Base-by-base conservation (phyloP, 2,797 vertebrate species). In the Sphenodon punctatus region DNA sequence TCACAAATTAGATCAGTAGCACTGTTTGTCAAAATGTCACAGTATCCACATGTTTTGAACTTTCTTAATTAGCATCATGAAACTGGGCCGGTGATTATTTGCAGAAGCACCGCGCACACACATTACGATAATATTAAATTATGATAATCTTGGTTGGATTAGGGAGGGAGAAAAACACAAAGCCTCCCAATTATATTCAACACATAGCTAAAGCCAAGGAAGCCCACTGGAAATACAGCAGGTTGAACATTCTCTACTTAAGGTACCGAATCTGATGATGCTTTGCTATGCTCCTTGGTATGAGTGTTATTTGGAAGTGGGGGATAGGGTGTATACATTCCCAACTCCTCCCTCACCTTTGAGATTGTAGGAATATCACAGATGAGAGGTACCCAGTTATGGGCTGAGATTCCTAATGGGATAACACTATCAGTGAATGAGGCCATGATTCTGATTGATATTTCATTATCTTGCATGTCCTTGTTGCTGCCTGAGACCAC, bases 211-310 rank as follows among this genome's bases (percentile, higher is more conserved):
- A 67, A 66, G 80, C 3, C 59, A 49, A 67, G 32, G 5, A 48
- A 58, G 61, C 0, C 38, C 34, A n/a, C 55, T 16, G 30, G 19
- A 77, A 55, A 11, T 1, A 4, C 8, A 67, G 1, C 6, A 3
- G 9, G 45, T 23, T 34, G 13, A 59, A 0, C 30, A 49, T 8
- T 38, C 13, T 38, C 61, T 68, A 20, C 11, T 17, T 14, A 63
- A 53, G 4, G 48, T 0, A 1, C 10, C 61, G 74, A 43, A 0
- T 19, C 19, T 56, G 34, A n/a, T n/a, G n/a, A n/a, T n/a, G n/a
- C n/a, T n/a, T n/a, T n/a, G n/a, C n/a, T n/a, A n/a, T n/a, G n/a
- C n/a, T n/a, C n/a, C n/a, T n/a, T n/a, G n/a, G n/a, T n/a, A n/a
- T n/a, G n/a, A n/a, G n/a, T n/a, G n/a, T n/a, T n/a, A n/a, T n/a